Base-by-base conservation (phyloP, 2,113 vertebrate genomes). In the Ochotona curzoniae region DNA sequence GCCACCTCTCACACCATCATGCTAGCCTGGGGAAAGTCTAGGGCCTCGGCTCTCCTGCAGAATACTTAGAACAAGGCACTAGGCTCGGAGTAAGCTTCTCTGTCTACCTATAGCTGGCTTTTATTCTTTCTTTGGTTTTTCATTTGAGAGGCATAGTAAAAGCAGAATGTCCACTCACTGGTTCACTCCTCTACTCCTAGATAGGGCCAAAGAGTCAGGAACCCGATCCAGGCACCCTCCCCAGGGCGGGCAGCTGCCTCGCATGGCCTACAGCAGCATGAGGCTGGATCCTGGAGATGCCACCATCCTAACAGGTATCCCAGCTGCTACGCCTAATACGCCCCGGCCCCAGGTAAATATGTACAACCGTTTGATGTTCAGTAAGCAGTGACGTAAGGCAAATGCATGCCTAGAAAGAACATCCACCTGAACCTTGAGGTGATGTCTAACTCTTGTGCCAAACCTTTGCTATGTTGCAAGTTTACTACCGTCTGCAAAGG, bases 1-100 rank as follows among this genome's bases (percentile, higher is more conserved):
- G 13, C 26, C 35, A 64, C 25, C 44, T 25, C 64, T 49, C 3
- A 32, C 0, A 1, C 86, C 28, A 5, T 0, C 0, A 15, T 18
- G 13, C 21, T 3, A 5, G 13, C 35, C 25, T 10, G 60, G 57
- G 60, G 23, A 67, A 54, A 87, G 35, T 12, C 0, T 28, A 28
- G 74, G 17, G 71, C 4, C 11, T 61, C 51, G 6, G 54, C 70
- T 28, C 69, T 51, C 66, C 90, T 6, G 6, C 18, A 21, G 25
- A 80, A 9, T 84, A 67, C 69, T 0, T 60, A 38, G 87, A 73
- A 64, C 14, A 44, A 63, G 49, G 70, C 23, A 1, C 32, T 20
- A 60, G 66, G 28, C 18, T 32, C 57, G 63, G 54, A 10, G 80
- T 17, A 49, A 70, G 38, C n/a, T 67, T 74, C 25, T 85, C 57